These are phyloP conservation scores for Archocentrus centrarchus DNA, from an alignment of 2,113 vertebrate species.

Conservation along the genomic window DNA sequence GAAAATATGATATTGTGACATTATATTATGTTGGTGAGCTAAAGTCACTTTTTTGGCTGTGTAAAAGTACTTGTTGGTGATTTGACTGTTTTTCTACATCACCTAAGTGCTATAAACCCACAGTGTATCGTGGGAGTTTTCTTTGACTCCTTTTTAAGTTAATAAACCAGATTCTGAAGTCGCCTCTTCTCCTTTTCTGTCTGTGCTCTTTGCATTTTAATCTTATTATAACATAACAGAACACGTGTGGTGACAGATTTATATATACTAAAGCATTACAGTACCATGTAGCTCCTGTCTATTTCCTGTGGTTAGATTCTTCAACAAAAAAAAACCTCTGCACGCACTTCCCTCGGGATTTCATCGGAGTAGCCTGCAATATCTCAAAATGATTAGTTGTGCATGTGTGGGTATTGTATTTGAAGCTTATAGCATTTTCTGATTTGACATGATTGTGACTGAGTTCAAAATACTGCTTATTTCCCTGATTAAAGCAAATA, in stretches of 20 bases:
- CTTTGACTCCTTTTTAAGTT: background rate
- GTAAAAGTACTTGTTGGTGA: too few species aligned
- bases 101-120: background rate
- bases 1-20: too few species aligned
- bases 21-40: too few species aligned
- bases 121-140: conserved; percentile 10
- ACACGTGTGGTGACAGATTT: background rate
- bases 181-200: background rate
- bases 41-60: background rate
- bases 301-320: background rate
- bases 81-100: background rate
- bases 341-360: background rate
- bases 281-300: background rate
- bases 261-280: background rate
- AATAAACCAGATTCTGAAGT: conserved; percentile 16
- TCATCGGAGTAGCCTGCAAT: background rate
- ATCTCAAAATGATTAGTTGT: conserved; percentile 31
- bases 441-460: conserved; percentile 16
- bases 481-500: conserved; percentile 28
- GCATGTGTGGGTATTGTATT: conserved; percentile 12
- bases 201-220: conserved; percentile 13
- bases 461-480: background rate
- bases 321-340: background rate
- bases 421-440: conserved; percentile 5
- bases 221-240: background rate